Conservation (phyloP, 2,888 invertebrate genomes). For the Perizoma affinitatum region DNA sequence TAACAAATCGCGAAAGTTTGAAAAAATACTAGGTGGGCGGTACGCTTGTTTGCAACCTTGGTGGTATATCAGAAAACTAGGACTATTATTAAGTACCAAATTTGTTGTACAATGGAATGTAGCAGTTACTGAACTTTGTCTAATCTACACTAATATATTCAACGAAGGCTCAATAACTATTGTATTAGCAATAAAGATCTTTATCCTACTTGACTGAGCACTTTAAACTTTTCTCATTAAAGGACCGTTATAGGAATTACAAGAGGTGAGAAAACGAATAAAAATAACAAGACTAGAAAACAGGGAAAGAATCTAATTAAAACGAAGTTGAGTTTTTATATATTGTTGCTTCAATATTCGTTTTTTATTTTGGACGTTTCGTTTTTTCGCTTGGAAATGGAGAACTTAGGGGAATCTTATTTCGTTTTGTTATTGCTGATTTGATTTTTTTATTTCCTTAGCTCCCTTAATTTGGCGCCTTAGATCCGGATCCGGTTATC, state of each 20-base stretch:
- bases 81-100: too few relatives aligned
- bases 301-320: slow-evolving; percentile 66
- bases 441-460: slow-evolving; percentile 38
- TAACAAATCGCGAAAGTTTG: too few relatives aligned
- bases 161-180: slow-evolving; percentile 39
- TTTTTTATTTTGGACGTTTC: slow-evolving; percentile 34
- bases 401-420: slow-evolving; percentile 42
- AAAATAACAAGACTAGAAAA: slow-evolving; percentile 50
- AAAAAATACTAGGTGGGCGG: too few relatives aligned
- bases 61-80: too few relatives aligned
- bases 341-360: slow-evolving; percentile 45
- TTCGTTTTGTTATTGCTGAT: slow-evolving; percentile 36
- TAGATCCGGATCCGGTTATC: slow-evolving; percentile 24
- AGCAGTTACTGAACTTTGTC: too few relatives aligned
- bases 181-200: slow-evolving; percentile 44
- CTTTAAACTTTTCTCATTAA: slow-evolving; percentile 69
- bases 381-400: slow-evolving; percentile 37
- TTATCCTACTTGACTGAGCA: slow-evolving; percentile 40
- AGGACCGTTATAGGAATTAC: slow-evolving; percentile 57
- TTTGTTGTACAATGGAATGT: too few relatives aligned
- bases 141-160: slow-evolving; percentile 2
- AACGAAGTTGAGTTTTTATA: slow-evolving; percentile 54
- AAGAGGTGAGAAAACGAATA: slow-evolving; percentile 56
- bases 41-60: too few relatives aligned
- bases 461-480: slow-evolving; percentile 29